phyloP scores from a whole-genome alignment of 2,797 vertebrate species.

The Smutsia temminckii region DNA sequence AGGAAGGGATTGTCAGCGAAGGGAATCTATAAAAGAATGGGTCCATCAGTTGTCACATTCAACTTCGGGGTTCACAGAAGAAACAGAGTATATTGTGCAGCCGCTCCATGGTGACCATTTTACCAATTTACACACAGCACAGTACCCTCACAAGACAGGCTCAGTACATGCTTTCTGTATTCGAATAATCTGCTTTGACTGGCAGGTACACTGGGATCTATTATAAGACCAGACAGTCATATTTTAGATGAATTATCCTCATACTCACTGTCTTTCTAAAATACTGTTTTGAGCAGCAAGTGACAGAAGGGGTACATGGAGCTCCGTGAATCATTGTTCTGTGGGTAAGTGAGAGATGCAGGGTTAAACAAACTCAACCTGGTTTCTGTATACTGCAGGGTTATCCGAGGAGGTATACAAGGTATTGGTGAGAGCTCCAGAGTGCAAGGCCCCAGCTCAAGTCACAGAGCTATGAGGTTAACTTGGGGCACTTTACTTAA shows the following conservation, averaged over 20 bases:
- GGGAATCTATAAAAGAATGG: not conserved
- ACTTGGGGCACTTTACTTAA: not conserved
- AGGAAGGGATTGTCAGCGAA: not conserved
- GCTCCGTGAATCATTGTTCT: not conserved
- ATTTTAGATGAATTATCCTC: not conserved
- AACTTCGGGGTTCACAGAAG: not conserved
- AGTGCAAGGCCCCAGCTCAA: not conserved
- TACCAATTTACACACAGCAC: not conserved
- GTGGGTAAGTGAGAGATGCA: not conserved
- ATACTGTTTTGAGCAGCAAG: not conserved
- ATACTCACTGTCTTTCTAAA: not conserved
- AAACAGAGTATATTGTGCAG: fast-evolving
- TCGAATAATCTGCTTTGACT: not conserved
- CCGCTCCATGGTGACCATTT: not conserved
- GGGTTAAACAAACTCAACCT: not conserved
- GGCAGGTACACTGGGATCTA: not conserved
- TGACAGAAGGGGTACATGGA: not conserved
- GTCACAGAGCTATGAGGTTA: not conserved
- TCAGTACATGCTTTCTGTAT: not conserved
- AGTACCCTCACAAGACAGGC: not conserved
- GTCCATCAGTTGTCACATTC: not conserved
- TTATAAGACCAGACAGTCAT: not conserved
- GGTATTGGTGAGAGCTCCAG: not conserved
- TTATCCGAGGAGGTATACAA: not conserved
- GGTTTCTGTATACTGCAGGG: not conserved